These are phyloP conservation scores for Tympanuchus pallidicinctus DNA, from an alignment of 2,113 vertebrate genomes.

Conservation along the genomic window DNA sequence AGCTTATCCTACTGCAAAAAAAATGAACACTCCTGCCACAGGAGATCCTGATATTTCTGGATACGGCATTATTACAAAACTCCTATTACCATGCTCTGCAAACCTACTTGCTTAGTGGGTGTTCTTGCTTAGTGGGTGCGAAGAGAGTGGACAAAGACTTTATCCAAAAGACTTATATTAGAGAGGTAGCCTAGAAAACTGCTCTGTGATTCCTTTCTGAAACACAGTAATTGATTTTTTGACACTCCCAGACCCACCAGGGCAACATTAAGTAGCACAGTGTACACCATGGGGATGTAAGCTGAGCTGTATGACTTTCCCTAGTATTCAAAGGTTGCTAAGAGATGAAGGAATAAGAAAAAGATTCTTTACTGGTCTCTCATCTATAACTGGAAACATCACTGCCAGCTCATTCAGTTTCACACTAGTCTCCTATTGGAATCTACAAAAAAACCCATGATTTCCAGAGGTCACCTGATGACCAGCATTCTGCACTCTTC, in stretches of 20 bases:
- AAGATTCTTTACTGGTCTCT: neutral
- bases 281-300: neutral
- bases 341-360: neutral
- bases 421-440: neutral
- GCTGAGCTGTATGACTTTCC: neutral
- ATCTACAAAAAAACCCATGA: neutral
- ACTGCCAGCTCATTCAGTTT: neutral
- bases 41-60: neutral
- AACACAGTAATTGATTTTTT: neutral
- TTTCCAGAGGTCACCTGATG: neutral
- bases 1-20: neutral
- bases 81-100: neutral
- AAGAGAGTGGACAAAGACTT: neutral
- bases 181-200: neutral
- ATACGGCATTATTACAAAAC: neutral
- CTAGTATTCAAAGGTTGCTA: neutral
- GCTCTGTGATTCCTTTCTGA: neutral
- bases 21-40: neutral
- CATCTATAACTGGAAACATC: neutral
- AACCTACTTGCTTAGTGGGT: neutral
- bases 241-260: neutral
- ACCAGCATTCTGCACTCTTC: neutral
- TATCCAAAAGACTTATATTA: neutral
- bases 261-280: neutral
- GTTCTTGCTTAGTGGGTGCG: neutral